Conservation (phyloP, 2,888 invertebrate genomes). For the Aethes cnicana region DNA sequence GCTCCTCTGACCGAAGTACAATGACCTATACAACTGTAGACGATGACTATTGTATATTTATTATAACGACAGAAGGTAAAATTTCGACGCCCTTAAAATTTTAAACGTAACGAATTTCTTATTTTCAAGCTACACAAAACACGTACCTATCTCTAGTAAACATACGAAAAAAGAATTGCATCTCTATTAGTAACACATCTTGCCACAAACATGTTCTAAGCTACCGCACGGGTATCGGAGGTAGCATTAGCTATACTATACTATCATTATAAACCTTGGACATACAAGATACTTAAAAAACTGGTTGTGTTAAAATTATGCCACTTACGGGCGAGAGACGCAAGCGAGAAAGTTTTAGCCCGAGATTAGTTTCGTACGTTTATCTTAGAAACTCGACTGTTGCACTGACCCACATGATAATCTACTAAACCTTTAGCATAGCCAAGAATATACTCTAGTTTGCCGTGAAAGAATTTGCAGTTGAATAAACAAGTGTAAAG, state of each 20-base stretch:
- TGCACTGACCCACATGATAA: conserved; percentile 28
- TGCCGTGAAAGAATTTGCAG: background rate
- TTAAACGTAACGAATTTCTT: background rate
- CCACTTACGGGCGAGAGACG: conserved; percentile 53
- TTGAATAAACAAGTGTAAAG: too few relatives aligned
- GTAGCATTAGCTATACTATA: too few relatives aligned
- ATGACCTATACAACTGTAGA: conserved; percentile 23
- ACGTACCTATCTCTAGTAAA: too few relatives aligned
- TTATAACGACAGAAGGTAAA: background rate
- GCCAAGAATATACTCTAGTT: background rate
- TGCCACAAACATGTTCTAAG: too few relatives aligned
- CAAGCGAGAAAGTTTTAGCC: conserved; percentile 60
- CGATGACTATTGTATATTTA: conserved; percentile 9
- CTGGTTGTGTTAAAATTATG: conserved; percentile 56
- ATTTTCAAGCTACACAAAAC: conserved; percentile 27
- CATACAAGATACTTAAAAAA: conserved; percentile 44
- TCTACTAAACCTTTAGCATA: conserved; percentile 2
- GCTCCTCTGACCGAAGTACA: conserved; percentile 23
- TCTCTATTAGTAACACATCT: too few relatives aligned
- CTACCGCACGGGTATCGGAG: too few relatives aligned
- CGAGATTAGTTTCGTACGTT: conserved; percentile 20
- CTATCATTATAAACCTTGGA: too few relatives aligned
- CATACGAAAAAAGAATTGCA: too few relatives aligned
- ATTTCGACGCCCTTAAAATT: background rate
- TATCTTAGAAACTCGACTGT: conserved; percentile 32